phyloP scores from a whole-genome alignment of 35 echinoderm and acorn worm species.

The Patiria miniata region DNA sequence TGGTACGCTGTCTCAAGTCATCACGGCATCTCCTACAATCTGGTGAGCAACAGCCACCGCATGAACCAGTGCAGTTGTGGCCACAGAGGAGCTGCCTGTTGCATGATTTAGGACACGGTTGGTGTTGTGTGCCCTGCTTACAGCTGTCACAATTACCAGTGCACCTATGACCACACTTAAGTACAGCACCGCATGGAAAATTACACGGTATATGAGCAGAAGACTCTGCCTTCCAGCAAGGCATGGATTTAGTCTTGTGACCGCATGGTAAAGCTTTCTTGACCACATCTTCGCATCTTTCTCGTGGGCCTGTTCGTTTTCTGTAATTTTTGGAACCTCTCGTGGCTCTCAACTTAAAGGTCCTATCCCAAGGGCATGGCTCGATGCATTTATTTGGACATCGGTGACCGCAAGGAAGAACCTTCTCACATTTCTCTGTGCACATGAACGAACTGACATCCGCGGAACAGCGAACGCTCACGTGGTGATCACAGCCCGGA shows the following conservation, averaged over 20 bases:
- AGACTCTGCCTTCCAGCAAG: background rate
- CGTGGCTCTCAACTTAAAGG: background rate
- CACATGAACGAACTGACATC: background rate
- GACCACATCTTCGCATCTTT: background rate
- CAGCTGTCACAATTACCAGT: slow-evolving; percentile 53
- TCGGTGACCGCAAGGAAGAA: slow-evolving; percentile 34
- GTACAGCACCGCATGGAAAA: slow-evolving; percentile 11
- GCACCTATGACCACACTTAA: slow-evolving; percentile 77
- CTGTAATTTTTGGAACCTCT: background rate
- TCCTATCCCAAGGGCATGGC: background rate
- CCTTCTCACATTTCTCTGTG: slow-evolving; percentile 13
- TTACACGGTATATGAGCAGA: background rate
- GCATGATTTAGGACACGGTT: slow-evolving; percentile 36
- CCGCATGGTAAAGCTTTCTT: background rate
- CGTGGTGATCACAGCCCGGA: background rate
- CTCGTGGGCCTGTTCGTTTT: background rate
- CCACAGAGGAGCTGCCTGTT: slow-evolving; percentile 37
- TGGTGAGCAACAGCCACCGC: slow-evolving; percentile 37
- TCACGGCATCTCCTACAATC: background rate
- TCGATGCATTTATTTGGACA: slow-evolving; percentile 41
- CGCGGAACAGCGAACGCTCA: background rate
- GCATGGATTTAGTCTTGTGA: background rate
- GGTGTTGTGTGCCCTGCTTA: slow-evolving; percentile 44
- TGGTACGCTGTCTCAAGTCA: too few relatives aligned
- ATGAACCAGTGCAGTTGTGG: slow-evolving; percentile 37